Evolutionary conservation across 64 coral and sea anemone genomes (phyloP).

Genomic region (Stylophora pistillata): DNA sequence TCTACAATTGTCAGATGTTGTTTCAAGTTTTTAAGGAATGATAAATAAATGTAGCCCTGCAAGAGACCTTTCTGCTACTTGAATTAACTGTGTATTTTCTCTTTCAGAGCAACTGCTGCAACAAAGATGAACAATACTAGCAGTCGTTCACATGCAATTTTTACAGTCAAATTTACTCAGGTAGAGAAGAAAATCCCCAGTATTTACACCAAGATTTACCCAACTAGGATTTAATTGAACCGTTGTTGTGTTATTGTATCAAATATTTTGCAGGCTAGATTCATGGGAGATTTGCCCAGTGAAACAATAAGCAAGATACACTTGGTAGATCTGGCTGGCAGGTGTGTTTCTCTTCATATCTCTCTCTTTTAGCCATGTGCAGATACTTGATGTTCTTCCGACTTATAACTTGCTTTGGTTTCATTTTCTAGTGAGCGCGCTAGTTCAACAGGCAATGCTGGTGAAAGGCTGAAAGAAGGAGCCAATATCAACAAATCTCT

Average conservation of each 20-base stretch:
- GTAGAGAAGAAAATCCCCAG: background rate
- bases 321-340: constrained; percentile 94
- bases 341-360: constrained; percentile 32
- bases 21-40: no score
- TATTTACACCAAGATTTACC: background rate
- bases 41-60: no score
- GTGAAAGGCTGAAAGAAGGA: constrained; percentile 93
- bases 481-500: constrained; percentile 97
- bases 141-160: constrained; percentile 96
- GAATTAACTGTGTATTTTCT: background rate
- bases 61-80: no score
- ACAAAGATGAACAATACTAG: constrained; percentile 96
- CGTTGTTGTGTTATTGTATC: no score
- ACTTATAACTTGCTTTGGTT: background rate
- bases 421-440: constrained; percentile 73
- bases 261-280: constrained; percentile 75
- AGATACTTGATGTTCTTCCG: no score
- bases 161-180: constrained; percentile 96
- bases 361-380: background rate
- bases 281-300: constrained; percentile 88
- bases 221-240: background rate
- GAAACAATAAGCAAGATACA: constrained; percentile 99
- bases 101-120: constrained; percentile 80
- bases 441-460: constrained; percentile 85
- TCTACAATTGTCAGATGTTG: no score